Percentiles rank a stretch among this genome's conserved stretches.
phyloP scores from a whole-genome alignment of 2,113 vertebrate genomes.

The Mustela lutreola region DNA sequence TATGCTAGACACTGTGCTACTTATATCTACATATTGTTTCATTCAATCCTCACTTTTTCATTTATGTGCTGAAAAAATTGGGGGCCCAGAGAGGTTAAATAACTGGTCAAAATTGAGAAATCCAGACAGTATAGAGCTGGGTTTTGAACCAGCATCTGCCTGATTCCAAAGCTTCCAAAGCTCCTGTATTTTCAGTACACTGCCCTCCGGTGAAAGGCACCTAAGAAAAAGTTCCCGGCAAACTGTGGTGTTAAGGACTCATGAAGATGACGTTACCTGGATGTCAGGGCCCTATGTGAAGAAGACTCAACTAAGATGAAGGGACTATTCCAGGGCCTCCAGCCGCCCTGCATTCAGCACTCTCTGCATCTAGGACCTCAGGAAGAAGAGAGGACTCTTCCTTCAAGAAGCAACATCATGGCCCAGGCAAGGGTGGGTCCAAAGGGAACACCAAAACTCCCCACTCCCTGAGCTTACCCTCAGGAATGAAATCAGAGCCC shows the following conservation, averaged over 20 bases:
- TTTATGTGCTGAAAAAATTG: not conserved
- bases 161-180: not conserved
- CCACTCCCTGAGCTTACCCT: not conserved
- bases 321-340: not conserved
- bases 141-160: not conserved
- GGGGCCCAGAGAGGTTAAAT: not conserved
- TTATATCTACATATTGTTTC: not conserved
- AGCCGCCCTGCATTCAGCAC: fast-evolving
- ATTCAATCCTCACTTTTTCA: not conserved
- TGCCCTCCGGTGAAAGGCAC: fast-evolving
- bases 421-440: not conserved
- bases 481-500: not conserved
- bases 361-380: not conserved
- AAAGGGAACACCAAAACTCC: not conserved
- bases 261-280: not conserved
- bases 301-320: too few species aligned
- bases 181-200: not conserved
- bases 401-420: not conserved
- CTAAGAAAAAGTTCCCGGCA: not conserved
- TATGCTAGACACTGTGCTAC: not conserved
- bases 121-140: not conserved
- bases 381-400: not conserved
- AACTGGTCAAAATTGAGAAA: not conserved
- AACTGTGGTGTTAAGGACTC: too few species aligned
- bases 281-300: not conserved